Base-by-base conservation (phyloP, 2,888 invertebrate species). In the Macaria notata region DNA sequence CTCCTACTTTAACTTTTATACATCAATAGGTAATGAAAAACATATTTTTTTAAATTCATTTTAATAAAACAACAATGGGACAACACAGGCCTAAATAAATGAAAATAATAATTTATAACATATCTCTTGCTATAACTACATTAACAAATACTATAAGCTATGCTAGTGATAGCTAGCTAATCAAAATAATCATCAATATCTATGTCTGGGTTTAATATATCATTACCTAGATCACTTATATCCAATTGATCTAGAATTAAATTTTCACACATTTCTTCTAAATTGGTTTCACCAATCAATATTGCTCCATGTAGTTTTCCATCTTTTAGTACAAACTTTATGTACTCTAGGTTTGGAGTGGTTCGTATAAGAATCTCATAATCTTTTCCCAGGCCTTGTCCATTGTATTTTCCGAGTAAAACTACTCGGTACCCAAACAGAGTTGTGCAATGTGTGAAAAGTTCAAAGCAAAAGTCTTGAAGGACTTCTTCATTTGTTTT, bases 151-250 rank as follows among this genome's bases (percentile, higher is more conserved):
- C 7, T 36, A 7, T 36, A 2, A 4, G 4, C 33, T 19, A 19
- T 19, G 19, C 19, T 19, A 19, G 19, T 36, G 33, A 36, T 2
- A 6, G 4, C 7, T 36, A 36, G 43, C 75, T 85, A 99, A 93
- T 99, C 99, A 94, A 99, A 99, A 90, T 98, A 99, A 92, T 99
- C 99, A 86, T 99, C 99, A 75, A 99, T 97, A 81, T 99, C 99
- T 76, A 99, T 96, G 79, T 97, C 94, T 29, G 99, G 98, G 92
- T 99, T 96, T 6, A 99, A 92, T 69, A 99, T 94, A 83, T 98
- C 96, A 82, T 98, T 97, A 55, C 98, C 98, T 83, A 96, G 96
- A 7, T 94, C 92, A 54, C 95, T 95, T 58, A 99, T 91, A 89
- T 99, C 98, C 59, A 98, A 93, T 80, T 98, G 96, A 92, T 99